phyloP scores from a whole-genome alignment of 2,888 invertebrate genomes.

The Heliconius charithonia region DNA sequence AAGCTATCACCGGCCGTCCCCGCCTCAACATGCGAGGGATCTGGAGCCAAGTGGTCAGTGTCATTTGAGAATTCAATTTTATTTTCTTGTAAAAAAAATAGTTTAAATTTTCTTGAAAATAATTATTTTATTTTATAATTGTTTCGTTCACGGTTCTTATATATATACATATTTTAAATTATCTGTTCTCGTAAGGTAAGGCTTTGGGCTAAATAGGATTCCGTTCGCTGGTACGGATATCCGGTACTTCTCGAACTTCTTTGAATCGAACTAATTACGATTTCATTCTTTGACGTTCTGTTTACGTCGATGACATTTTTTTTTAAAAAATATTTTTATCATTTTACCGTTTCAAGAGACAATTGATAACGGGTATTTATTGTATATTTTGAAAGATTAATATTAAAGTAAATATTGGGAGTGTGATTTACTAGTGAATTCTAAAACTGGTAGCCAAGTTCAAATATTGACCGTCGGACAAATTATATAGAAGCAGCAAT shows the following conservation, averaged over 20 bases:
- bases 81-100: too few relatives aligned
- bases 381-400: neutral
- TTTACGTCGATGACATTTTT: neutral
- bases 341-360: neutral
- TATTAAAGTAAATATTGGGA: neutral
- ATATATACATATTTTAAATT: too few relatives aligned
- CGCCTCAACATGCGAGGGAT: slow-evolving; percentile 84
- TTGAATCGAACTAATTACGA: slow-evolving; percentile 19
- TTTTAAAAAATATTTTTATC: neutral
- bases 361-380: neutral
- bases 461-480: slow-evolving; percentile 21
- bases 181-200: too few relatives aligned
- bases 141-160: too few relatives aligned
- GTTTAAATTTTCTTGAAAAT: too few relatives aligned
- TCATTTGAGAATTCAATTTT: too few relatives aligned
- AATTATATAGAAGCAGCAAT: slow-evolving; percentile 14
- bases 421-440: neutral
- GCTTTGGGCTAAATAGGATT: neutral
- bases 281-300: neutral
- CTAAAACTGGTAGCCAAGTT: slow-evolving; percentile 1
- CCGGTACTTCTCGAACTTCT: slow-evolving; percentile 14
- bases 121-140: too few relatives aligned
- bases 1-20: slow-evolving; percentile 71
- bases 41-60: slow-evolving; percentile 81
- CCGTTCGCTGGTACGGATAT: slow-evolving; percentile 3